Base-by-base conservation (phyloP, 2,888 invertebrate genomes). In the Drosophila gaucha region DNA sequence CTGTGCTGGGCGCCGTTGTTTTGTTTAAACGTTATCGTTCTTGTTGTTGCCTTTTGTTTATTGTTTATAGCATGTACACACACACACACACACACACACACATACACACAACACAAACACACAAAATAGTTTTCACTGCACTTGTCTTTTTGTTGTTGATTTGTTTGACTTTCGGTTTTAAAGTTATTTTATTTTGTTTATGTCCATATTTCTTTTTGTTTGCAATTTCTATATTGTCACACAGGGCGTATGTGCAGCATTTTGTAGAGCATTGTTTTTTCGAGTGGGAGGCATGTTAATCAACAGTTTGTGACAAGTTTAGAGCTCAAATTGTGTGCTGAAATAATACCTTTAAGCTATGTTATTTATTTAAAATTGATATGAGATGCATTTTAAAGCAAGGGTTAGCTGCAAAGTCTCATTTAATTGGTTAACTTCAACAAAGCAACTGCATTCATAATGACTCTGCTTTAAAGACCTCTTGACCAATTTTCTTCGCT, bases 1-100 rank as follows among this genome's bases (percentile, higher is more conserved):
- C 66, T 65, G 60, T 86, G 73, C 80, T 84, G 86, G 58, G 80
- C 84, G 86, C 86, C 84, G 83, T 74, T 80, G 76, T 86, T 86
- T 84, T 86, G 86, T 78, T 83, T 86, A 71, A 74, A 74, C 84
- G 86, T 86, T 84, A 80, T 86, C 83, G 84, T 84, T 83, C 71
- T 84, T 86, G 84, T 86, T 84, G 80, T 76, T 83, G 76, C 43
- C 59, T 20, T 55, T 76, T 85, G 82, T 77, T 85, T 85, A 79
- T 85, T 80, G 83, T 83, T 83, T 75, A 83, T 83, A 68, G 65
- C 76, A 63, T 75, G 67, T 62, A 38, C 52, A 49, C 44, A 57
- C 10, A 44, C 16, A 18, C 22, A 52, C 16, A 43, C 20, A 33
- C 46, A 41, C n/a, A 33, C 35, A 36, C n/a, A 20, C 10, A 18